Evolutionary conservation across 1,140 invertebrate species (phyloP), one percentile per base, ranked within the genome.

Genomic region (Dendrolimus punctatus): DNA sequence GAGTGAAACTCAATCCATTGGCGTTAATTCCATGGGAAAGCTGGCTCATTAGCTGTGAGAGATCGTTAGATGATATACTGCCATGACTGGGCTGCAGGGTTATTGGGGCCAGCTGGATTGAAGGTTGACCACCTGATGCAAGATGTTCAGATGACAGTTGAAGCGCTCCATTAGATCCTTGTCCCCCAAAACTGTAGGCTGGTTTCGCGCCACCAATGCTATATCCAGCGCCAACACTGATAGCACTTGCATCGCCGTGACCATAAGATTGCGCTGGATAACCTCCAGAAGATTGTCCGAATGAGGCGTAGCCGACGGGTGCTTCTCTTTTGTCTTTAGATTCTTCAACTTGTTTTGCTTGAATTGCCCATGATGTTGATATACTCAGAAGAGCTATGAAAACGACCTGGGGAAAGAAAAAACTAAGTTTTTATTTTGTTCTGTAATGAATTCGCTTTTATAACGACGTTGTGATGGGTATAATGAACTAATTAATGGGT

Each of bases 221-320:
- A 59, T 86, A 86, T 10, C 83, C 83, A 3, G 83, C 83, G 38
- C 81, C 81, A 7, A 86, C 69, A 49, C 80, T 86, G 46, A 86
- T 78, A 37, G 83, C 57, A 46, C 68, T 82, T 6, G 72, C 76
- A 40, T 77, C 81, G 10, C 73, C 74, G 10, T 86, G 80, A 5
- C 76, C 65, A 38, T 58, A 57, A 5, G 66, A 69, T 41, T 78
- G 78, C 7, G 69, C 55, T 4, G 75, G 57, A 37, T 51, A 51
- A 5, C n/a, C 37, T 45, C 38, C 36, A 45, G 50, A 51, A n/a
- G 50, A 37, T 37, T 64, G 57, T 4, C 64, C 66, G 1, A 49
- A 46, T 9, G 66, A 58, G 60, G 51, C 39, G 63, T 79, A 83
- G 41, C 64, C 67, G 45, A 65, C 58, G 1, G 70, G 53, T 39